A percentile compares a stretch with the other conserved stretches of the same genome.
Evolutionary conservation across 2,113 vertebrate genomes (phyloP).

Genomic region (Psittacara wagleri): DNA sequence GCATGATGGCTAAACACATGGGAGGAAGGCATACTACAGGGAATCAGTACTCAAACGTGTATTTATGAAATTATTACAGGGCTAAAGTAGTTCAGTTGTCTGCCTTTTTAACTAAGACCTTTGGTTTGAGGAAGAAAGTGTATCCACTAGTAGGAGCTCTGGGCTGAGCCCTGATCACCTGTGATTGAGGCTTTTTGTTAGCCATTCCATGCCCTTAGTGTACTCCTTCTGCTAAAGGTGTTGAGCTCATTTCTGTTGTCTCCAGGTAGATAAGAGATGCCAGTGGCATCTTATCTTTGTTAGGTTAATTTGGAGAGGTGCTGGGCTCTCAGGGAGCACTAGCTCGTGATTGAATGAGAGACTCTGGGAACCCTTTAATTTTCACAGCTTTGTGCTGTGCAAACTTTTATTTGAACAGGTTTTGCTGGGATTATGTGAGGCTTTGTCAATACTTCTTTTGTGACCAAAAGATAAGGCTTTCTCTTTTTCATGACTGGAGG

Average conservation of each 20-base stretch:
- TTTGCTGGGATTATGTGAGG: neutral
- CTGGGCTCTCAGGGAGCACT: neutral
- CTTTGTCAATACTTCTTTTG: neutral
- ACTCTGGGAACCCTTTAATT: neutral
- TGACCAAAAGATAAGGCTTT: neutral
- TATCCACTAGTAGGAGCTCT: conserved; percentile 16
- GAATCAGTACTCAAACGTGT: conserved; percentile 35
- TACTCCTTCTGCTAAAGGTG: neutral
- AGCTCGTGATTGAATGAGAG: neutral
- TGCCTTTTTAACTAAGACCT: conserved; percentile 22
- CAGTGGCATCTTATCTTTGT: neutral
- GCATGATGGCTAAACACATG: neutral
- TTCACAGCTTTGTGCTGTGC: neutral
- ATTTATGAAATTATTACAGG: conserved; percentile 55
- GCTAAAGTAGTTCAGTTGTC: conserved; percentile 33
- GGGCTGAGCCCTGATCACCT: neutral
- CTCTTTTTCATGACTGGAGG: neutral
- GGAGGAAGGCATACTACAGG: conserved; percentile 34
- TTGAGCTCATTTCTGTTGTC: neutral
- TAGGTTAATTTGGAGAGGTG: neutral
- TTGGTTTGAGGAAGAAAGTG: neutral
- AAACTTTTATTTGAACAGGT: conserved; percentile 5
- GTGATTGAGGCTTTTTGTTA: neutral
- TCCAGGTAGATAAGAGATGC: neutral
- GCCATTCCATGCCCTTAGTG: neutral